Base-by-base conservation (phyloP, 2,113 vertebrate species). In the Festucalex cinctus region DNA sequence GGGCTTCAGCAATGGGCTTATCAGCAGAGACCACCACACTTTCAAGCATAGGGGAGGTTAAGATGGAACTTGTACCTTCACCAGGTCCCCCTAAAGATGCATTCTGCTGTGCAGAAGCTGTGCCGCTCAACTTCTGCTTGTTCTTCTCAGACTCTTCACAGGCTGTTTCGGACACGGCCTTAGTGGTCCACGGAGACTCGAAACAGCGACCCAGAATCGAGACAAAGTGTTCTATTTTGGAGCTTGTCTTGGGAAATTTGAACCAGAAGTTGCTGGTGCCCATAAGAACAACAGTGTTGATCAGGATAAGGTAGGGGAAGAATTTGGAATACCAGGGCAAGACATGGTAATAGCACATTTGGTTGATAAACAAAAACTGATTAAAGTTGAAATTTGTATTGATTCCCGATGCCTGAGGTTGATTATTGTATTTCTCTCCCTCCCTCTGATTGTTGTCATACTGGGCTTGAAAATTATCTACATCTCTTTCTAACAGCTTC, bases 241-340 rank as follows among this genome's bases (percentile, higher is more conserved):
- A 99, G 83, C 97, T 97, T 0, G 96, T 99, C 89, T 98, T 99
- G 61, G 97, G 97, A 83, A 98, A 99, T 73, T 98, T 99, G 85
- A 99, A 98, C 97, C 97, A 99, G 82, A 99, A 99, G 74, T 99
- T 99, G 88, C 97, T 99, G 82, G 96, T 99, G 81, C 98, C 95
- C 95, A 99, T 99, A 66, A 99, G 93, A 85, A 99, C 91, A 36
- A 99, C 87, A 59, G 95, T 98, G 81, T 98, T 95, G 71, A 99
- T 98, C 56, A 99, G 95, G 68, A 94, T 95, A 76, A 99, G 95
- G 85, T 98, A 98, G 9, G 96, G 96, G 75, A 98, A 98, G 88
- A 98, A 99, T 85, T 99, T 99, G 16, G 96, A 98, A 84, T 98
- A 98, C 97, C 97, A 99, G 3, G 97, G 97, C 82, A 99, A 94